A percentile compares a stretch with the other conserved stretches of the same genome.
phyloP scores from a whole-genome alignment of 2,113 vertebrate genomes.

The Apodemus speciosus region DNA sequence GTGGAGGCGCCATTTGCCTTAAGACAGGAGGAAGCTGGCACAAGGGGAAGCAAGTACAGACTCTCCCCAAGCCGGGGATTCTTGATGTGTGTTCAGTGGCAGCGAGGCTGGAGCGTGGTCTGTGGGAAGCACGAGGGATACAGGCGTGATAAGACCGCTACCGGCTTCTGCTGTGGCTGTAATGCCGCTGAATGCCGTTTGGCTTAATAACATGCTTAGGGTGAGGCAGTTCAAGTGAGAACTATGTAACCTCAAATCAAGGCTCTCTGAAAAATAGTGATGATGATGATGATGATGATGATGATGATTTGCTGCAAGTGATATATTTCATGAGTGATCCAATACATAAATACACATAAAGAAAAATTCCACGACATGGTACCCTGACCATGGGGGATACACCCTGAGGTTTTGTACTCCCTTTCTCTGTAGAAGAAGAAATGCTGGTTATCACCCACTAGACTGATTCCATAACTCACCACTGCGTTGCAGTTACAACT shows the following conservation, averaged over 20 bases:
- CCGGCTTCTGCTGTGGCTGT: fast-evolving
- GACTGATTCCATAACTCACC: conserved; percentile 31
- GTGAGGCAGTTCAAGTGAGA: background rate
- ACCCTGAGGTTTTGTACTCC: background rate
- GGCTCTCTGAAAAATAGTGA: background rate
- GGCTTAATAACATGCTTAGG: background rate
- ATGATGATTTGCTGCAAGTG: background rate
- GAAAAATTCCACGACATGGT: background rate
- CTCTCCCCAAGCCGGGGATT: too few species aligned
- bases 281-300: background rate
- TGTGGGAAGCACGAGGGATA: background rate
- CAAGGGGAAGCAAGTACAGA: background rate
- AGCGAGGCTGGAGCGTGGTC: background rate
- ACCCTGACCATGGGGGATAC: background rate
- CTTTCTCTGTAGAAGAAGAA: background rate
- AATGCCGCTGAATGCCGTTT: background rate
- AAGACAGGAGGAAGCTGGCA: background rate
- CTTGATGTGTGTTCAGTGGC: background rate
- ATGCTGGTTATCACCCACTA: conserved; percentile 4
- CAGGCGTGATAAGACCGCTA: background rate
- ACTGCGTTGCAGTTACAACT: background rate
- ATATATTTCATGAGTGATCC: conserved; percentile 1
- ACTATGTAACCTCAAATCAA: background rate
- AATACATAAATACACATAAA: background rate
- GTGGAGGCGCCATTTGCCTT: background rate